Percentiles rank a stretch among this genome's conserved stretches.
Conservation (phyloP, 2,113 vertebrate genomes). For the Morphnarchus princeps region DNA sequence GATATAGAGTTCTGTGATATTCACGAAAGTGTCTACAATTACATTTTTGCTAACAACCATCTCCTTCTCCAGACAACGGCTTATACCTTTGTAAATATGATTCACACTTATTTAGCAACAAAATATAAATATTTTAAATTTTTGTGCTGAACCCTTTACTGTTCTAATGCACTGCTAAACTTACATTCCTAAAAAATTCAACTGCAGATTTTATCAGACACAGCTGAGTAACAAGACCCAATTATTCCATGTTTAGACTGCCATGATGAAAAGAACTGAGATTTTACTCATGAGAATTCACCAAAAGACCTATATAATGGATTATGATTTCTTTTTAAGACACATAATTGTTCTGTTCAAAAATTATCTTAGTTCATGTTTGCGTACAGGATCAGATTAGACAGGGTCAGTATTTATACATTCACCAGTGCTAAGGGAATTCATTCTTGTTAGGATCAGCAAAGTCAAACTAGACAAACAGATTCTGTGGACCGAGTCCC, state of each 20-base stretch:
- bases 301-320: neutral
- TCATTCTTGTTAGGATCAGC: conserved; percentile 71
- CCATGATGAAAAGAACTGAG: neutral
- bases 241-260: neutral
- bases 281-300: neutral
- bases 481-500: conserved; percentile 63
- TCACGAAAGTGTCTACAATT: neutral
- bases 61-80: neutral
- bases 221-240: neutral
- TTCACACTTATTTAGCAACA: neutral
- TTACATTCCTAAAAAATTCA: neutral
- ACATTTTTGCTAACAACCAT: neutral
- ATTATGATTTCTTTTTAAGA: conserved; percentile 4
- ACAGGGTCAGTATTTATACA: neutral
- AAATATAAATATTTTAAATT: neutral
- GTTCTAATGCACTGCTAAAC: neutral
- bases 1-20: neutral
- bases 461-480: conserved; percentile 66
- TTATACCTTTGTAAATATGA: neutral
- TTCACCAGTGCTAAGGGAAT: conserved; percentile 59
- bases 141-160: neutral
- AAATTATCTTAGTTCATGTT: neutral
- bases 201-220: neutral
- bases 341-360: neutral
- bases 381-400: neutral